Conservation (phyloP, 2,113 vertebrate genomes). For the Gracilinanus agilis region DNA sequence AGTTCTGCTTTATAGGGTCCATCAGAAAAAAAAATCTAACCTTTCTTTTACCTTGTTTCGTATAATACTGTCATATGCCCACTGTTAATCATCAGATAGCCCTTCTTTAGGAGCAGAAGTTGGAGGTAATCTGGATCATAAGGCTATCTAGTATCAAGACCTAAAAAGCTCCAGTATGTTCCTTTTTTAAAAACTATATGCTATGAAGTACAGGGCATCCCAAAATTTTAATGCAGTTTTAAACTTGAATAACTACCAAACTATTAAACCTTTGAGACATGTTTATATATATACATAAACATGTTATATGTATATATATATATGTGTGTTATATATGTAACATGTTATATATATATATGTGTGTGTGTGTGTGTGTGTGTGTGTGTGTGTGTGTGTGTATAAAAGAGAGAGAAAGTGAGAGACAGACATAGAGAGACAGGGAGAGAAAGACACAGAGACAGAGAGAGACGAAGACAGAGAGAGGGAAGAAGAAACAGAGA, state of each 20-base stretch:
- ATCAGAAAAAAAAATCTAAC: neutral
- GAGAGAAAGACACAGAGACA: too few species aligned
- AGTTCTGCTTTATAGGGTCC: neutral
- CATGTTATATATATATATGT: too few species aligned
- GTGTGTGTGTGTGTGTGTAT: too few species aligned
- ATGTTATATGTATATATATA: too few species aligned
- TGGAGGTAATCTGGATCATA: neutral
- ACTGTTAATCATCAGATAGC: neutral
- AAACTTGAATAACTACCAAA: neutral
- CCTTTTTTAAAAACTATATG: neutral
- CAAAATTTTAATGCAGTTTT: neutral
- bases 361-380: too few species aligned
- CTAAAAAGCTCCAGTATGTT: neutral
- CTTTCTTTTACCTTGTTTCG: neutral
- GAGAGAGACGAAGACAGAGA: too few species aligned
- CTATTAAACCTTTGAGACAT: neutral
- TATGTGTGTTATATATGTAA: too few species aligned
- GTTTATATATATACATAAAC: too few species aligned
- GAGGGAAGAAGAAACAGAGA: too few species aligned
- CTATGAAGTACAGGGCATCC: neutral
- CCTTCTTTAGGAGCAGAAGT: neutral
- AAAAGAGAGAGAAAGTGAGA: too few species aligned
- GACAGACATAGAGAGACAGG: too few species aligned
- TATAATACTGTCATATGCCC: neutral
- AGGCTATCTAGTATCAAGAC: neutral